Evolutionary conservation across 2,113 vertebrate genomes (phyloP).

Genomic region (Motacilla tschutschensis): DNA sequence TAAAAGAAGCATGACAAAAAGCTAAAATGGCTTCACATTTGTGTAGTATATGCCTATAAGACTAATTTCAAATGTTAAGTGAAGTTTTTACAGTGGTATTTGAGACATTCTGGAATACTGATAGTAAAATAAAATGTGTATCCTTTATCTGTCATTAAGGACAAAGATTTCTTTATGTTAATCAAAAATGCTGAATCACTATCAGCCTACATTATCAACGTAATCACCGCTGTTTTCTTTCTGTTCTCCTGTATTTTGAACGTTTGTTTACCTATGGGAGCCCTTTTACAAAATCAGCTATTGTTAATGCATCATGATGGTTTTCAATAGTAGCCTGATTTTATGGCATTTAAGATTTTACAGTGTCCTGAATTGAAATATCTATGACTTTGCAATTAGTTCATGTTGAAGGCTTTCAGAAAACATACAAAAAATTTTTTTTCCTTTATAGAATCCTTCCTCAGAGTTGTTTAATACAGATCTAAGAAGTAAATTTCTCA

Average conservation of each 20-base stretch:
- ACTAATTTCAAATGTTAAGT: not conserved
- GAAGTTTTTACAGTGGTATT: not conserved
- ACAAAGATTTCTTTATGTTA: not conserved
- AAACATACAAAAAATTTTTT: not conserved
- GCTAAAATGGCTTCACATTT: not conserved
- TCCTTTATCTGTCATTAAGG: not conserved
- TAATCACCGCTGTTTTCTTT: not conserved
- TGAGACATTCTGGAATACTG: not conserved
- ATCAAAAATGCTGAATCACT: not conserved
- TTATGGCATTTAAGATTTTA: not conserved
- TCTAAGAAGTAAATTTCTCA: not conserved
- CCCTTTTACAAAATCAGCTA: not conserved
- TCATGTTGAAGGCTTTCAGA: not conserved
- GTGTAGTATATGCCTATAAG: not conserved
- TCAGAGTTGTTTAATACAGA: not conserved
- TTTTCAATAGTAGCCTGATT: not conserved
- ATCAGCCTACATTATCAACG: not conserved
- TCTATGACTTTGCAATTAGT: not conserved
- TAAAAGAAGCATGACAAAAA: not conserved
- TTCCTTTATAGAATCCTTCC: not conserved
- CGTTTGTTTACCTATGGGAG: not conserved
- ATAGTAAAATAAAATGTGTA: not conserved
- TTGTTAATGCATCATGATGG: accelerated
- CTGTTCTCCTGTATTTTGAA: not conserved
- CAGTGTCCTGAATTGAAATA: not conserved